Evolutionary conservation across 2,113 vertebrate species (phyloP), one percentile per base, ranked within the genome.

Genomic region (Puffinus mauretanicus): DNA sequence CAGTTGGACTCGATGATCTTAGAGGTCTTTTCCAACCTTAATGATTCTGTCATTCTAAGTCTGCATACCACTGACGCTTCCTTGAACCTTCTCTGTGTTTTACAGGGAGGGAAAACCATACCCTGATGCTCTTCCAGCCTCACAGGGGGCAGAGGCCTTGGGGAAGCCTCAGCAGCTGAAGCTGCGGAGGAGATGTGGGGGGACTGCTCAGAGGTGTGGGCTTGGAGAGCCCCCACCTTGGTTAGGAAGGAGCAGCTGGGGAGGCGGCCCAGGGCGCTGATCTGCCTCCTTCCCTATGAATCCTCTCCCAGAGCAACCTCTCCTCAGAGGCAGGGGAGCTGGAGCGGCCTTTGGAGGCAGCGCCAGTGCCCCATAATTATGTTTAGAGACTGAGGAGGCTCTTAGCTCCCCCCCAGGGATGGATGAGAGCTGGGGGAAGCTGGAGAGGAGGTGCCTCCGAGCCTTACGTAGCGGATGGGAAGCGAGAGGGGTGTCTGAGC

Each of bases 61-160:
- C 51, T 66, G 46, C 34, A 4, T 51, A n/a, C 22, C 7, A 15
- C 61, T 38, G 32, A 9, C 12, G 5, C 40, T 61, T 75, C 46
- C 29, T 38, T 62, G 29, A 65, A 13, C 47, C 24, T 52, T 66
- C 60, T 78, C 42, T 71, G 26, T 64, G 21, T 49, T 83, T 86
- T 49, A 62, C 2, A 1, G 25, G 4, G 16, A 6, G 13, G 8
- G 9, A 20, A 29, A 32, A 29, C 2, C 32, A 22, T 11, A 32
- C 19, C 18, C 19, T 46, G 57, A 11, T 79, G 40, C 19, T 75
- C 4, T 51, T 82, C 29, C 29, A 85, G 49, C 38, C 32, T 38
- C 19, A 2, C 3, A 12, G 40, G 3, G 15, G 12, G 7, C 34
- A 57, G 70, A 71, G 42, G 36, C 32, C 30, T 40, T 42, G 69